Base-by-base conservation (phyloP, 2,888 invertebrate species). In the Tanypteryx hageni region DNA sequence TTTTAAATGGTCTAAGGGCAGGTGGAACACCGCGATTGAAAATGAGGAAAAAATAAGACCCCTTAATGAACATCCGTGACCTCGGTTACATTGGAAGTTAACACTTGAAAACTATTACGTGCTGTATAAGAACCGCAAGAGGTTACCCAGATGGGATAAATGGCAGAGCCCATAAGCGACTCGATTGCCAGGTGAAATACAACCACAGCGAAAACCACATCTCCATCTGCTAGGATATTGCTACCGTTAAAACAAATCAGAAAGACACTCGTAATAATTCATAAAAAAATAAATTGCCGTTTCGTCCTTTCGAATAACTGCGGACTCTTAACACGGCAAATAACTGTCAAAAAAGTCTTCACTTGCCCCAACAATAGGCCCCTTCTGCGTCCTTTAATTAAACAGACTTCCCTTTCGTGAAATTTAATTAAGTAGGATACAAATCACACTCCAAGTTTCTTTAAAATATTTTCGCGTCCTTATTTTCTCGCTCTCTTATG, bases 401-500 rank as follows among this genome's bases (percentile, higher is more conserved):
- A 44, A 44, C 44, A 44, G 89, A 64, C 27, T 31, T 14, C 61
- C 59, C 59, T 86, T 18, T 16, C 27, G 57, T 64, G 64, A 89
- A 89, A 89, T 89, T 68, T 89, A 89, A 89, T 89, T 89, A 89
- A 64, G 31, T 44, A 44, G 64, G 89, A 27, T 64, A 89, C 89
- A 89, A 89, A 89, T 89, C 89, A 89, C 89, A 5, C 31, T 7
- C 57, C 64, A 11, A 56, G 13, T 22, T 58, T 22, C 85, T 85
- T 85, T 85, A 85, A 22, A 22, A 16, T 57, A 10, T 56, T 61
- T 22, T 61, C 61, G 7, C 64, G 16, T 58, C 61, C 56, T 61
- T 61, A 22, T 31, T 11, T 58, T 61, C 86, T 16, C 59, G 13
- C 85, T 22, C 44, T 16, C 82, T 31, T 82, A 0, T 82, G 82